phyloP scores from a whole-genome alignment of 2,113 vertebrate species.

The Odontesthes bonariensis region DNA sequence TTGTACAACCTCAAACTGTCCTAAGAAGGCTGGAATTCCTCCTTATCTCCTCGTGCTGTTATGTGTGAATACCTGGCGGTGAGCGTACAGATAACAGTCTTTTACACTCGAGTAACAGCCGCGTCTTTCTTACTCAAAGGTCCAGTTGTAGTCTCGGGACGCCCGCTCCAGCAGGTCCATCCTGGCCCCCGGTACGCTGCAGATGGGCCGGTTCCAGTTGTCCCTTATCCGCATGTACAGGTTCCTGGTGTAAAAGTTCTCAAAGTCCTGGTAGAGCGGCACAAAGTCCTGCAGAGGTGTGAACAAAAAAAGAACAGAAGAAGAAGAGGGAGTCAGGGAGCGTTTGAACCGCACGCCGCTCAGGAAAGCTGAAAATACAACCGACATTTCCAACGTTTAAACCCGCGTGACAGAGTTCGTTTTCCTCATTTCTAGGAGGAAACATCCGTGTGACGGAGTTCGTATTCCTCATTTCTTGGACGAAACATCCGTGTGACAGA shows the following conservation, averaged over 20 bases:
- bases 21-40: too few relatives aligned
- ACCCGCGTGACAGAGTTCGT: not conserved
- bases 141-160: slow-evolving; percentile 95
- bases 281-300: slow-evolving; percentile 89
- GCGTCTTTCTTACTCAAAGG: slow-evolving; percentile 87
- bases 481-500: too few relatives aligned
- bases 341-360: too few relatives aligned
- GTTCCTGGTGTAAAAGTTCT: slow-evolving; percentile 96
- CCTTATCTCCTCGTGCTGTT: not conserved
- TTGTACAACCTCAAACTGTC: too few relatives aligned
- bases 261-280: slow-evolving; percentile 94
- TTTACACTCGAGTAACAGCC: slow-evolving; percentile 14
- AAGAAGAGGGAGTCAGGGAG: not conserved
- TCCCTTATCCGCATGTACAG: slow-evolving; percentile 95
- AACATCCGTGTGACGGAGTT: slow-evolving; percentile 35
- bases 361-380: too few relatives aligned
- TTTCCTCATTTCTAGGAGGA: slow-evolving; percentile 29
- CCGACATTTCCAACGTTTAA: not conserved
- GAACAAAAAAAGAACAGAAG: slow-evolving; percentile 1
- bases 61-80: not conserved
- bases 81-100: not conserved
- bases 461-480: too few relatives aligned
- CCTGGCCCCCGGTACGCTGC: slow-evolving; percentile 91
- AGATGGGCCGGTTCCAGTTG: slow-evolving; percentile 93
- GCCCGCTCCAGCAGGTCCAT: slow-evolving; percentile 90